Base-by-base conservation (phyloP, 1,140 invertebrate species). In the Trachymyrmex cornetzi region DNA sequence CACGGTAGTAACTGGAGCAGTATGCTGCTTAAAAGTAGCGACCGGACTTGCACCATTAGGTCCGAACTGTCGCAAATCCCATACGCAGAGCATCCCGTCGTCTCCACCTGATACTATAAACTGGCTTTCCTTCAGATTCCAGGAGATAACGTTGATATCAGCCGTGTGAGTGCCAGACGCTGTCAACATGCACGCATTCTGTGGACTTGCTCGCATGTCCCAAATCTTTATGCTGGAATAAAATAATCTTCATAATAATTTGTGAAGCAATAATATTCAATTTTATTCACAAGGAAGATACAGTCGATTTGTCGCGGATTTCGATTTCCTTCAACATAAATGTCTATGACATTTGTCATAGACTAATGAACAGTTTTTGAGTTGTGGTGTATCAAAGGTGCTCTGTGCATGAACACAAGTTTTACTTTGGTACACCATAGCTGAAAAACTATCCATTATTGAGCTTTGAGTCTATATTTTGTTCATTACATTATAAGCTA, bases 61-160 rank as follows among this genome's bases (percentile, higher is more conserved):
- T 90, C 97, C 96, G 92, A 99, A 98, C 86, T 98, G 97, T 87
- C 99, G 96, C 50, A 99, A 96, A 94, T 99, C 99, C 99, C 99
- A 99, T 53, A 99, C 96, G 93, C 98, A 98, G 14, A 99, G 94
- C 38, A 97, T 96, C 0, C 99, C 98, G 96, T 99, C 99, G 96
- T 99, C 99, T 38, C 99, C 99, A 80, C 99, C 98, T 66, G 91
- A 96, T 3, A 95, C 75, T 22, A 95, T 81, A 87, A 95, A 95
- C 16, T 93, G 90, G 50, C 98, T 98, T 94, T 99, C 99, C 91
- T 97, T 97, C 86, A 94, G 96, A 95, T 99, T 99, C 99, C 99
- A 99, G 87, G 97, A 98, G 88, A 99, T 98, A 2, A 99, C 99
- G 96, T 99, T 99, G 0, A 99, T 97, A 96, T 99, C 99, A 88